Conservation (phyloP, 2,113 vertebrate species). For the Amia ocellicauda region DNA sequence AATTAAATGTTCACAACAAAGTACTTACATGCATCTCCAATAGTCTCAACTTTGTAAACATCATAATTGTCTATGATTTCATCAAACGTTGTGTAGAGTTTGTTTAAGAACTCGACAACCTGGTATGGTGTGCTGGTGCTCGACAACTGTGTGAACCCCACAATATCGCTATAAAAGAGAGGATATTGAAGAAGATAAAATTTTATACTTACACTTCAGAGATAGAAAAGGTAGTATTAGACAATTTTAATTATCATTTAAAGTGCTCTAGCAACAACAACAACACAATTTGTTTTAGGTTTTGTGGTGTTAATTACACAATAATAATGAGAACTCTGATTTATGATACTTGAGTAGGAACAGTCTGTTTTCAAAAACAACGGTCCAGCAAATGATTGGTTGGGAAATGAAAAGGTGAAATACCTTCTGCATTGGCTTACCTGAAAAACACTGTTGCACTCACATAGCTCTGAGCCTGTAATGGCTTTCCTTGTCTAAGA, state of each 20-base stretch:
- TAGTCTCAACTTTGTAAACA: constrained; percentile 81
- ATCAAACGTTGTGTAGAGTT: constrained; percentile 76
- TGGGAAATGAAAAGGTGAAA: no score
- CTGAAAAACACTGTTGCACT: constrained; percentile 82
- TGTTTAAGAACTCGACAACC: constrained; percentile 78
- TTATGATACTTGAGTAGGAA: no score
- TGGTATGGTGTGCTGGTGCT: constrained; percentile 74
- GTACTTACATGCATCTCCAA: constrained; percentile 74
- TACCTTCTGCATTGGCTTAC: constrained; percentile 44
- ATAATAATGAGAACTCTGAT: no score
- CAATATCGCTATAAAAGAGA: constrained; percentile 67
- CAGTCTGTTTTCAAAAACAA: no score
- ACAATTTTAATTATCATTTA: no score
- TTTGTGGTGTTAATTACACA: no score
- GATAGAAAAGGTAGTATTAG: neutral
- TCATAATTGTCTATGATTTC: constrained; percentile 79
- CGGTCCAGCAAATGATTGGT: no score
- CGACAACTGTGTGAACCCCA: constrained; percentile 81
- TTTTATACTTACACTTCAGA: no score
- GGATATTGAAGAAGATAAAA: constrained; percentile 20
- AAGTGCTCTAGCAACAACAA: no score
- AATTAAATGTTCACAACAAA: no score
- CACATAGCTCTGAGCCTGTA: constrained; percentile 73
- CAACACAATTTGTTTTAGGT: no score
- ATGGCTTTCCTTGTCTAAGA: constrained; percentile 69